These are phyloP conservation scores for Microdon myrmicae DNA, from an alignment of 2,888 invertebrate genomes.

Conservation along the genomic window DNA sequence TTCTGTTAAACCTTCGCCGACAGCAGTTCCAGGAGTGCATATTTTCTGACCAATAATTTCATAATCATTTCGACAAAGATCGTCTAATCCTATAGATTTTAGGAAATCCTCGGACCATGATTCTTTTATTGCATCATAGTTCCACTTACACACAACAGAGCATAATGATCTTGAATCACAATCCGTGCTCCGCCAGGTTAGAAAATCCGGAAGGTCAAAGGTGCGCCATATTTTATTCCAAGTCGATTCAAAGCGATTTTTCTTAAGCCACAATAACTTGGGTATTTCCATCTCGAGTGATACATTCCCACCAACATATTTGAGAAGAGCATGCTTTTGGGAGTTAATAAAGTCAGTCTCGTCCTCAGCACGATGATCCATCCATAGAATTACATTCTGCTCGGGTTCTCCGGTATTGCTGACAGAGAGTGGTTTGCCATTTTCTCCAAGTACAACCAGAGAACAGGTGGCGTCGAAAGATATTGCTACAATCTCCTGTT, in stretches of 20 bases:
- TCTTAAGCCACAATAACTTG: conserved; percentile 92
- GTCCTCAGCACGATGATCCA: conserved; percentile 87
- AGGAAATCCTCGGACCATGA: conserved; percentile 83
- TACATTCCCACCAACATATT: conserved; percentile 90
- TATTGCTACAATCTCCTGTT: conserved; percentile 78
- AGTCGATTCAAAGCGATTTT: conserved; percentile 71
- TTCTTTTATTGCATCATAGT: conserved; percentile 77
- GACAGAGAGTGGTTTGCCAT: conserved; percentile 77
- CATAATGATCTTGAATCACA: conserved; percentile 84
- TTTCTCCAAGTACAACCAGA: conserved; percentile 80
- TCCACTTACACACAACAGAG: conserved; percentile 95
- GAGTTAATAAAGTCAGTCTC: conserved; percentile 86
- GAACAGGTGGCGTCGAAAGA: conserved; percentile 98
- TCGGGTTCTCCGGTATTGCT: conserved; percentile 75
- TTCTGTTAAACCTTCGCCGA: conserved; percentile 73
- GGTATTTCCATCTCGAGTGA: conserved; percentile 98
- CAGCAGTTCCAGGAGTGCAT: conserved; percentile 77
- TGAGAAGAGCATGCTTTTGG: conserved; percentile 78
- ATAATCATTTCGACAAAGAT: conserved; percentile 76
- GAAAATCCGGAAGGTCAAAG: conserved; percentile 92
- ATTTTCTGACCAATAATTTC: conserved; percentile 76
- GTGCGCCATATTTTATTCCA: conserved; percentile 80
- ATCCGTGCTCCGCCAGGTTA: conserved; percentile 92
- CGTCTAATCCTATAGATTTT: conserved; percentile 77
- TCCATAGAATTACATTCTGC: conserved; percentile 90